Evolutionary conservation across 64 coral and sea anemone species (phyloP).

Genomic region (Platygyra sinensis): DNA sequence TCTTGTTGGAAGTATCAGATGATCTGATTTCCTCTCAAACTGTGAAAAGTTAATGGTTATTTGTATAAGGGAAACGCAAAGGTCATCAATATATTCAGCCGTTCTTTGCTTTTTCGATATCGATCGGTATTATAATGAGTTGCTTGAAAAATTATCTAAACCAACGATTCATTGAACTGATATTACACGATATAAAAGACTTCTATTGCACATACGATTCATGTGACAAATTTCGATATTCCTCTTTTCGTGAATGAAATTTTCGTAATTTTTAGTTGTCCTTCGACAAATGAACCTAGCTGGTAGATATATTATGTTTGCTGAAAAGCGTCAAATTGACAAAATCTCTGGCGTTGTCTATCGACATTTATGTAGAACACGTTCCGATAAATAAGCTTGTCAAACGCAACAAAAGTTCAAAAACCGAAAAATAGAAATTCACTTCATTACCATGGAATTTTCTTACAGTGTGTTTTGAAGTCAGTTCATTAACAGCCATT

Average conservation of each 20-base stretch:
- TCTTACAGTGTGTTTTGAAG: not conserved
- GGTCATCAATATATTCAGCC: not conserved
- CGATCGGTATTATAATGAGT: not conserved
- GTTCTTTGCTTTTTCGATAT: not conserved
- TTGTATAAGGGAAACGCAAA: not conserved
- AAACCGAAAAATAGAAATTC: not conserved
- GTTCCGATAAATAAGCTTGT: not conserved
- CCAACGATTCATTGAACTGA: not conserved
- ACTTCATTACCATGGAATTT: slow-evolving; percentile 12
- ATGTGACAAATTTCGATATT: not conserved
- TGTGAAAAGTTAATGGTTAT: not conserved
- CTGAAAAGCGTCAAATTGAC: not conserved
- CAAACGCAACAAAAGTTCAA: not conserved
- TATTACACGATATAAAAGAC: not conserved
- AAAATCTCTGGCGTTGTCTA: not conserved
- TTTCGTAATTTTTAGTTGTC: not conserved
- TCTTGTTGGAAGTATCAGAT: not conserved
- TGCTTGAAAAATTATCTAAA: not conserved
- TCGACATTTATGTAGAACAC: not conserved
- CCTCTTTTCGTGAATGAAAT: not conserved
- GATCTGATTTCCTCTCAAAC: not conserved
- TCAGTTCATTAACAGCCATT: slow-evolving; percentile 22
- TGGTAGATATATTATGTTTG: not conserved
- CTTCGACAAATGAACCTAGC: not conserved
- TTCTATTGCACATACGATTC: not conserved